Evolutionary conservation across 2,797 vertebrate genomes (phyloP), one percentile per base, ranked within the genome.

Genomic region (Gymnothorax reevesii): DNA sequence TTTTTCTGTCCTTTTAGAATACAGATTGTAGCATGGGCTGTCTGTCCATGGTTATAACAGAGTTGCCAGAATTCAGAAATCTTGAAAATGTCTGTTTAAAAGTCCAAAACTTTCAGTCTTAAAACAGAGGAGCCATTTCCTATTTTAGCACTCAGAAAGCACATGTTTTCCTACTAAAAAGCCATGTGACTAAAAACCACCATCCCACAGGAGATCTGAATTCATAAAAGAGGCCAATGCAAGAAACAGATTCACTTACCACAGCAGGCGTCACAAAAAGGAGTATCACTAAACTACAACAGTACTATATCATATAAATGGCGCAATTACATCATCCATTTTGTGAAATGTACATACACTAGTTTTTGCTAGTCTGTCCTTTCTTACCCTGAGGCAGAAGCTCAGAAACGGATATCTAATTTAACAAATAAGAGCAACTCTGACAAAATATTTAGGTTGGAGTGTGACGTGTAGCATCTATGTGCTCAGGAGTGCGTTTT

Each of bases 361-460:
- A 17, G 42, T 77, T 77, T 52, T 20, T 8, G 73, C 12, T 80
- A 27, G 85, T 54, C 85, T 82, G 59, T 55, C 54, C 60, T 57
- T 17, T 25, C 10, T 4, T 57, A 60, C 20, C 57, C 33, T 57
- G 59, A 85, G 22, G 52, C 8, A 75, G 60, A 82, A 13, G 49
- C 17, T 66, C 59, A 57, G 59, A 66, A 49, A 13, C 54, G 83
- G 27, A 86, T 86, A 42, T 22, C 22, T 42, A 42, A 27, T 75
- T 82, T 87, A 60, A 66, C 13, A 83, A 25, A 83, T 59, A 22
- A 60, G 83, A 22, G 27, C 17, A 73, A 17, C 15, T 75, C 9
- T 12, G 3, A 75, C 10, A 13, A 33, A 33, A 75, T 9, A 33
- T 33, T 15, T 5, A 52, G 69, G 13, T 73, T 13, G 69, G 6